phyloP scores from a whole-genome alignment of 2,888 invertebrate species.

The Agrochola lota region DNA sequence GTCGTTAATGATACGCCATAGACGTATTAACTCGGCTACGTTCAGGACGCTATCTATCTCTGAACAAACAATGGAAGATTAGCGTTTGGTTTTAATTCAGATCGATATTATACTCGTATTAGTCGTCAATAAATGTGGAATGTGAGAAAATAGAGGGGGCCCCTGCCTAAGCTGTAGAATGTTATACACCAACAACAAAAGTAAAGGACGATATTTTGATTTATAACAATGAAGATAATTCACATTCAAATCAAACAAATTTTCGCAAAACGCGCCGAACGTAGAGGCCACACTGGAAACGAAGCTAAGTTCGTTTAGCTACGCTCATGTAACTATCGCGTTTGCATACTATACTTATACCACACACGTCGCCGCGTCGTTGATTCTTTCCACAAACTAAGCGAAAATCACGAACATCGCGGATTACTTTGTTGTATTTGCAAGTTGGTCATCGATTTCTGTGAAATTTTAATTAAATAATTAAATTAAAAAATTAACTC shows the following conservation, averaged over 20 bases:
- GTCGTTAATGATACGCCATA: neutral
- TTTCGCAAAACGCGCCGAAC: constrained; percentile 8
- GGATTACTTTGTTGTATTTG: neutral
- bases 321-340: too few relatives aligned
- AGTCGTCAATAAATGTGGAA: neutral
- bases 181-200: constrained; percentile 8
- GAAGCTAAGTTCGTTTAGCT: too few relatives aligned
- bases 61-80: neutral
- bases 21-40: neutral
- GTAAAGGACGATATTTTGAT: neutral
- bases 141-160: neutral
- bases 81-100: neutral
- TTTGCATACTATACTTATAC: too few relatives aligned
- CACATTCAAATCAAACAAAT: constrained; percentile 4
- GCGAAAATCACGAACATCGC: neutral
- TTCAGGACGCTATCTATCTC: neutral
- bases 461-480: neutral
- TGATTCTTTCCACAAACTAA: constrained; percentile 24
- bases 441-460: neutral
- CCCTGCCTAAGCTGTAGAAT: neutral
- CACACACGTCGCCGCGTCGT: too few relatives aligned
- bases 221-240: constrained; percentile 1
- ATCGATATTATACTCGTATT: neutral
- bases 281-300: neutral
- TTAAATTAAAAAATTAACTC: neutral